phyloP scores from a whole-genome alignment of 2,888 invertebrate genomes.

The Drosophila mayaguana region DNA sequence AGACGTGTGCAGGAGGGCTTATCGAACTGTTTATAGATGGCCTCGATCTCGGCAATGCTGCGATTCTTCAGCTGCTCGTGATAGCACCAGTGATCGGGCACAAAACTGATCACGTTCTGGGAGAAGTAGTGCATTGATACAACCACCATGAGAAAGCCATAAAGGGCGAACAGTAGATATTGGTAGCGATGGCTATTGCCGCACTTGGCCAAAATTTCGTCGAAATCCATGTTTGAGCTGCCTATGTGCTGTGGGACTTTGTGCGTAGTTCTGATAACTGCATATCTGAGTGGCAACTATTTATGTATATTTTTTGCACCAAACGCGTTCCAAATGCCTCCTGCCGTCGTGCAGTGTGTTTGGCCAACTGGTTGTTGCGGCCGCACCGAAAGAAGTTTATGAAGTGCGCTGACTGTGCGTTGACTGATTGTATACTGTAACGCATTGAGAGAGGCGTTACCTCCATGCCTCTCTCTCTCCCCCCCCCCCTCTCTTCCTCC shows the following conservation, averaged over 20 bases:
- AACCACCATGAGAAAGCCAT: conserved; percentile 86
- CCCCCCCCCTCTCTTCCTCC: not conserved
- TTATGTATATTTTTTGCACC: not conserved
- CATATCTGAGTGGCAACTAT: conserved; percentile 32
- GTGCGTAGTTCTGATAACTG: conserved; percentile 30
- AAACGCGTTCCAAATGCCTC: conserved; percentile 65
- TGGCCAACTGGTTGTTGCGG: conserved; percentile 56
- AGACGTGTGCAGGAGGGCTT: conserved; percentile 79
- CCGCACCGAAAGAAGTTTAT: conserved; percentile 8
- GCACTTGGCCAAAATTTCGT: conserved; percentile 86
- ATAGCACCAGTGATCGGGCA: conserved; percentile 85
- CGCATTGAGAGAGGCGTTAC: not conserved
- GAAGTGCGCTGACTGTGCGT: conserved; percentile 2
- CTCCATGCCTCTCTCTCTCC: not conserved
- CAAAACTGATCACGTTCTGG: conserved; percentile 86
- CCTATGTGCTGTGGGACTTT: not conserved
- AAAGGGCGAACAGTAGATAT: conserved; percentile 85
- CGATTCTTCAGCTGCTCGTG: conserved; percentile 76
- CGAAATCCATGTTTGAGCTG: conserved; percentile 80
- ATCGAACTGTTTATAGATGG: conserved; percentile 74
- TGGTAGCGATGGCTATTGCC: conserved; percentile 86
- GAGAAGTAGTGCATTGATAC: conserved; percentile 87
- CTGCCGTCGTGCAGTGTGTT: conserved; percentile 37
- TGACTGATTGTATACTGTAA: conserved; percentile 8
- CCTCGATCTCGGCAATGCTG: conserved; percentile 70